These are phyloP conservation scores for Bombylius major DNA, from an alignment of 2,888 invertebrate genomes.

Conservation along the genomic window DNA sequence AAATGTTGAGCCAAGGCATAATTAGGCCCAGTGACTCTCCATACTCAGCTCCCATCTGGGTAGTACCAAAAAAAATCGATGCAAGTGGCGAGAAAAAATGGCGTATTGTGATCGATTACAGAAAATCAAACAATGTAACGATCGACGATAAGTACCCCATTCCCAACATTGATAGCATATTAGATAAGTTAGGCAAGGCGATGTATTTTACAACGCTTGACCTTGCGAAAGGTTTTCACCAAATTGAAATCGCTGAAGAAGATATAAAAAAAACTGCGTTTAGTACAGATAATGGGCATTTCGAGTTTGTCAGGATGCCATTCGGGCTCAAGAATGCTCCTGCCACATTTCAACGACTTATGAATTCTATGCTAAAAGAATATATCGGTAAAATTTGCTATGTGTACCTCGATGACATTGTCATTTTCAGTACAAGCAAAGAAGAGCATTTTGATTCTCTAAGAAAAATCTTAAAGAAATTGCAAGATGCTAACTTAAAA, in stretches of 20 bases:
- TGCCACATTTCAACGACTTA: too few species aligned
- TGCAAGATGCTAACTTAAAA: too few species aligned
- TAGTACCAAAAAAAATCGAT: neutral
- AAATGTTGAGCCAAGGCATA: neutral
- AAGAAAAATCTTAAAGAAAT: too few species aligned
- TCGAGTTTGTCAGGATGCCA: too few species aligned
- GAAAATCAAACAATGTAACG: conserved; percentile 12
- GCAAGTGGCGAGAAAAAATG: neutral
- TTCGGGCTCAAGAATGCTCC: too few species aligned
- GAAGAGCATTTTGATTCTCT: too few species aligned
- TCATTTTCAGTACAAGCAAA: too few species aligned
- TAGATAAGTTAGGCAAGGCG: conserved; percentile 11
- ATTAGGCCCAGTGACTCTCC: neutral
- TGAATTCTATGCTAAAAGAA: too few species aligned
- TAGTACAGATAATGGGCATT: too few species aligned
- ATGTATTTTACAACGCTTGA: conserved; percentile 13
- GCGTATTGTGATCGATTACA: conserved; percentile 9
- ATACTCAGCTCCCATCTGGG: neutral
- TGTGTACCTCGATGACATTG: too few species aligned
- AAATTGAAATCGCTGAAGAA: conserved; percentile 9
- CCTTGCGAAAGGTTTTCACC: conserved; percentile 13
- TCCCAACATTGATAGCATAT: conserved; percentile 10
- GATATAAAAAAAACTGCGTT: conserved; percentile 14
- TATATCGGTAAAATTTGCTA: too few species aligned
- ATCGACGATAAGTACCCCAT: conserved; percentile 8